Percentiles rank a stretch among this genome's conserved stretches.
Conservation (phyloP, 2,113 vertebrate genomes). For the Raja brachyura region DNA sequence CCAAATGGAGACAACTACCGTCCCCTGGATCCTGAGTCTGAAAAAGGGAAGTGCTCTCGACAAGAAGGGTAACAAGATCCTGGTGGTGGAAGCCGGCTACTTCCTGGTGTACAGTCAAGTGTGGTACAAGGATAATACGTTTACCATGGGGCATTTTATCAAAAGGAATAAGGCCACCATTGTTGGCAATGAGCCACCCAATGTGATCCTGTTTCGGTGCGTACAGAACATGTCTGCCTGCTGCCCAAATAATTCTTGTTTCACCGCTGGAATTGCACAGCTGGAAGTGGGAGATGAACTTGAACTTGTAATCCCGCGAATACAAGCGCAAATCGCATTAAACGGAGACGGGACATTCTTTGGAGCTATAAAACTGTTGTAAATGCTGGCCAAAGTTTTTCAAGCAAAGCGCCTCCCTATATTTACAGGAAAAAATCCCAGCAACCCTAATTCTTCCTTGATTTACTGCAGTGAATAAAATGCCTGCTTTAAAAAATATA, state of each 20-base stretch:
- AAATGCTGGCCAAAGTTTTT: constrained; percentile 42
- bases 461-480: neutral
- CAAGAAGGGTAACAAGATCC: constrained; percentile 69
- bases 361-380: constrained; percentile 79
- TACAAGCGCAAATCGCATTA: constrained; percentile 70
- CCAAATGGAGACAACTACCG: constrained; percentile 43
- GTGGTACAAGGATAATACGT: constrained; percentile 73
- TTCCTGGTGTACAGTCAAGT: constrained; percentile 96
- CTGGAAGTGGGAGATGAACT: constrained; percentile 82
- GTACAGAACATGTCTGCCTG: constrained; percentile 81
- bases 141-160: constrained; percentile 86
- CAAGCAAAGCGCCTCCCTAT: neutral
- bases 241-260: constrained; percentile 81
- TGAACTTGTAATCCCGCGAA: constrained; percentile 79
- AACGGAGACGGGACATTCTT: constrained; percentile 87
- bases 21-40: constrained; percentile 85
- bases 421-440: neutral
- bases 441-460: neutral
- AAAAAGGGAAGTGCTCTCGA: constrained; percentile 75
- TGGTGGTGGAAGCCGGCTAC: constrained; percentile 79
- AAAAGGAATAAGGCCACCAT: constrained; percentile 77
- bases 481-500: no score
- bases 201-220: constrained; percentile 80
- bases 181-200: constrained; percentile 74
- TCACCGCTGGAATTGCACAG: constrained; percentile 73